Conservation (phyloP, 2,797 vertebrate species). For the Siniperca undulata region DNA sequence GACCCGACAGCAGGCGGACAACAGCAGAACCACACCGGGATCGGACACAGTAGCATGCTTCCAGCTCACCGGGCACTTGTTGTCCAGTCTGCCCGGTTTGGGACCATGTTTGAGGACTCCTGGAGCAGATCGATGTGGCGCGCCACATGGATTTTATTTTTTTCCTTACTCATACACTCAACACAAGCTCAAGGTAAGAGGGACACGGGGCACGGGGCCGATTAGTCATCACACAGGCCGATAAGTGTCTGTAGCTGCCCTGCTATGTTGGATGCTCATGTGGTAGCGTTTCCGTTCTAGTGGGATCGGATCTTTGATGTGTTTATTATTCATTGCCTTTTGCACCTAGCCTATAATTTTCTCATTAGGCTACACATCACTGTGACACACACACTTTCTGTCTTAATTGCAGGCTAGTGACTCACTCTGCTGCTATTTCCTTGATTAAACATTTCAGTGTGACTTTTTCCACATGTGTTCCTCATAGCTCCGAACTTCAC, state of each 20-base stretch:
- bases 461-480: neutral
- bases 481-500: neutral
- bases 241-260: neutral
- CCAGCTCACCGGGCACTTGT: conserved; percentile 77
- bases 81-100: conserved; percentile 63
- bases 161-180: conserved; percentile 74
- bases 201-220: conserved; percentile 1
- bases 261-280: conserved; percentile 12
- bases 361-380: conserved; percentile 35
- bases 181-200: conserved; percentile 84
- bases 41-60: conserved; percentile 57
- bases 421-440: neutral
- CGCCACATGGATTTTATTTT: conserved; percentile 86
- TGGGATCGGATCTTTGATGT: conserved; percentile 20
- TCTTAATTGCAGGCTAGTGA: conserved; percentile 13
- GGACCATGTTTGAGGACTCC: conserved; percentile 76
- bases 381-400: conserved; percentile 5
- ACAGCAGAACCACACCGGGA: conserved; percentile 46
- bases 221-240: conserved; percentile 18
- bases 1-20: conserved; percentile 18
- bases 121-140: conserved; percentile 76
- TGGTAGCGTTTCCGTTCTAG: conserved; percentile 6
- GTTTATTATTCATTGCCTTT: conserved; percentile 35
- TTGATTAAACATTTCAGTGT: conserved; percentile 11
- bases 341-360: conserved; percentile 30